Evolutionary conservation across 2,113 vertebrate genomes (phyloP).

Genomic region (Eurystomus gularis): DNA sequence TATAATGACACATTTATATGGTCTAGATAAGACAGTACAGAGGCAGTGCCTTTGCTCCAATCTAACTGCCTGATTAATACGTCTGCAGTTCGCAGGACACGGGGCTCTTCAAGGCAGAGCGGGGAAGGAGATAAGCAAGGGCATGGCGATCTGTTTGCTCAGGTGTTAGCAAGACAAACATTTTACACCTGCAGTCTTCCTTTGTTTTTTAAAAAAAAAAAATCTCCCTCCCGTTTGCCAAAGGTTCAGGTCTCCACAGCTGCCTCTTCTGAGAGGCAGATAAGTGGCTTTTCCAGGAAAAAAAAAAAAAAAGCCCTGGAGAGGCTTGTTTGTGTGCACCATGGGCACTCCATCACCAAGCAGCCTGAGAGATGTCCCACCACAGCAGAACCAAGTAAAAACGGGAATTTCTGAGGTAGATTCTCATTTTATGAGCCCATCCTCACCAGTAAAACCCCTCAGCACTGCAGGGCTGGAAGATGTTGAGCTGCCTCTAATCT

Average conservation of each 20-base stretch:
- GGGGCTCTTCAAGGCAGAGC: constrained; percentile 1
- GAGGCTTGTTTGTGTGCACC: not conserved
- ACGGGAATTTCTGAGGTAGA: not conserved
- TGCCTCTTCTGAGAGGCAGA: not conserved
- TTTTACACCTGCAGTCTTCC: constrained; percentile 25
- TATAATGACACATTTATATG: not conserved
- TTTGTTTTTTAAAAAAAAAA: not conserved
- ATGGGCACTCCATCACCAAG: accelerated
- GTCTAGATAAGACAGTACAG: not conserved
- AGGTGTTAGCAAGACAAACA: constrained; percentile 40
- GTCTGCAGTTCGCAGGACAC: constrained; percentile 6
- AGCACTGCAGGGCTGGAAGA: not conserved
- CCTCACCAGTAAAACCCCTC: not conserved
- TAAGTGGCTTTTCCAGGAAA: not conserved
- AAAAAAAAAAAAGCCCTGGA: not conserved
- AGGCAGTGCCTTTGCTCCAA: constrained; percentile 4
- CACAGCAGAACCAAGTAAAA: not conserved
- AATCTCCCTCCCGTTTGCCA: not conserved
- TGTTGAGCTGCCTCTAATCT: not conserved
- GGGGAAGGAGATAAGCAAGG: constrained; percentile 47
- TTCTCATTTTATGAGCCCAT: not conserved
- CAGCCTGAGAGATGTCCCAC: not conserved
- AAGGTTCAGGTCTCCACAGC: not conserved
- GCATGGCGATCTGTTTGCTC: not conserved
- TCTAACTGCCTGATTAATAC: not conserved